Percentiles rank a stretch among this genome's conserved stretches.
Conservation (phyloP, 2,888 invertebrate genomes). For the Drosophila putrida region DNA sequence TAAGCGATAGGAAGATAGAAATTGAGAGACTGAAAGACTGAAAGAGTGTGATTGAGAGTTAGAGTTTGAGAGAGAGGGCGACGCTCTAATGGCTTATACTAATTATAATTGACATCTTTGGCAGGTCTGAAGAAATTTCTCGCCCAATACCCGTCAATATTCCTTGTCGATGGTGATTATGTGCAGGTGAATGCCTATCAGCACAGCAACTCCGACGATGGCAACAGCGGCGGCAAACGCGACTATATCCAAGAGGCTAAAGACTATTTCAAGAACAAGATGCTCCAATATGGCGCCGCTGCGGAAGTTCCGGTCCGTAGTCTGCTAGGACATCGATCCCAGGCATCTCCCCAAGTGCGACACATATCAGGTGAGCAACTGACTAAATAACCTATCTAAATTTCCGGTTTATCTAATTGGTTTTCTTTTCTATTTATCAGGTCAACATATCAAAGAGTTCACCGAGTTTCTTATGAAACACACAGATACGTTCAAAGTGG, state of each 20-base stretch:
- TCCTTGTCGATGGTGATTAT: conserved; percentile 97
- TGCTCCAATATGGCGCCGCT: conserved; percentile 97
- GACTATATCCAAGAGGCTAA: conserved; percentile 98
- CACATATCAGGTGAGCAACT: conserved; percentile 91
- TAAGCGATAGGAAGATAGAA: neutral
- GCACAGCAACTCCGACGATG: conserved; percentile 88
- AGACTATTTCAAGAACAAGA: conserved; percentile 97
- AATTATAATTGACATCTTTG: conserved; percentile 69
- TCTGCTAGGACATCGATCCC: conserved; percentile 97
- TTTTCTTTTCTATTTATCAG: conserved; percentile 69
- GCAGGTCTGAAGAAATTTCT: conserved; percentile 97
- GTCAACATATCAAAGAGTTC: conserved; percentile 97
- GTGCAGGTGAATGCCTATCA: conserved; percentile 94
- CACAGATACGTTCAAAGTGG: conserved; percentile 93
- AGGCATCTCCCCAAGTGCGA: conserved; percentile 98
- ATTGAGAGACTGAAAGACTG: neutral
- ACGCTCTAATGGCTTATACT: conserved; percentile 61
- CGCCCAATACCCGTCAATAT: conserved; percentile 97
- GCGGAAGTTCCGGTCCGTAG: conserved; percentile 99
- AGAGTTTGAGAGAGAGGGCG: neutral
- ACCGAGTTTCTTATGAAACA: conserved; percentile 94
- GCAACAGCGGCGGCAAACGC: conserved; percentile 88
- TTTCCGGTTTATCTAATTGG: neutral
- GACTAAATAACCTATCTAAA: no score
- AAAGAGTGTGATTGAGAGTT: neutral